Evolutionary conservation across 2,113 vertebrate genomes (phyloP), one percentile per base, ranked within the genome.

Genomic region (Paedocypris sp.): DNA sequence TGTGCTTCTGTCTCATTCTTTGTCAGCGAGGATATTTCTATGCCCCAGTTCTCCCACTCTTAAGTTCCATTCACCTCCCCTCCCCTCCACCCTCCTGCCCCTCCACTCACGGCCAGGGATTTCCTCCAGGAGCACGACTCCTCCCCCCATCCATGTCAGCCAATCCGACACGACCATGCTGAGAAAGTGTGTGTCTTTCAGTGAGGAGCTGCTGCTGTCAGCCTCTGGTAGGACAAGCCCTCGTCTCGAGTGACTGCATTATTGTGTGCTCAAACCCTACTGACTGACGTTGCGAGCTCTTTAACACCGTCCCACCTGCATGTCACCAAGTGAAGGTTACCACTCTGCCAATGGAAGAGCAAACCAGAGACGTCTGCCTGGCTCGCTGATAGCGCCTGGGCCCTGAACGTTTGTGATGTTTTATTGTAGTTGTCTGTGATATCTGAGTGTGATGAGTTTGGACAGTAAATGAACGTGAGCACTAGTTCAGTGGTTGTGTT

Each of bases 151-250:
- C 60, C 86, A 79, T 75, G 79, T 78, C 86, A 82, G 81, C 85
- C 87, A 78, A 77, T 87, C 87, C 89, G 88, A 90, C 81, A 85
- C 86, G 71, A 77, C 85, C 79, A 82, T 89, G 80, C 90, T 98
- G 89, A 94, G 92, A 92, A 94, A 94, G 88, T 91, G 89, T 71
- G 88, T 96, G 84, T 97, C 93, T 84, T 96, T 97, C 92, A 92
- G 85, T 77, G 93, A 93, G 86, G 89, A 96, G 85, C 85, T 97
- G 83, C 87, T 97, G 83, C 89, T 90, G 88, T 89, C 86, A 83
- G 85, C 85, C 85, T 91, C 91, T 71, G 95, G 94, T 97, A 94
- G 91, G 92, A 91, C 75, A 69, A 47, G 66, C 76, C 68, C 80
- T 59, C 70, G 80, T 73, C 48, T 25, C 16, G 39, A 15, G 38